phyloP scores from a whole-genome alignment of 2,888 invertebrate species.

The Slavum lentiscoides region DNA sequence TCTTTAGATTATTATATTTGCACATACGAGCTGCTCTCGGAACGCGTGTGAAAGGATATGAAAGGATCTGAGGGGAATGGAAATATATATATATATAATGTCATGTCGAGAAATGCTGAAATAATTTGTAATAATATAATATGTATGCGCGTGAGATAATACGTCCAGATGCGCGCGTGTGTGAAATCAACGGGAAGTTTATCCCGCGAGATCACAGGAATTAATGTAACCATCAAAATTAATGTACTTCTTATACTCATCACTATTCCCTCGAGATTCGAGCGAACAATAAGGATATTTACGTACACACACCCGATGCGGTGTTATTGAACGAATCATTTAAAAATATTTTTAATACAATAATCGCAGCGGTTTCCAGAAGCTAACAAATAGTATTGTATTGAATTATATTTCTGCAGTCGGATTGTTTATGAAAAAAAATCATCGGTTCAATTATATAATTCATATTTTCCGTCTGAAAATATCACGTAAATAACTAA shows the following conservation, averaged over 20 bases:
- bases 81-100: too few relatives aligned
- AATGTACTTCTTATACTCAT: not conserved
- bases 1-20: not conserved
- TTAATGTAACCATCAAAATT: slow-evolving; percentile 3
- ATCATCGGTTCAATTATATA: too few relatives aligned
- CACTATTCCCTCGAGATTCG: not conserved
- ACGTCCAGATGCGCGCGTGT: not conserved
- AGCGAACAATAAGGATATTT: not conserved
- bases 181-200: not conserved
- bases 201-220: not conserved
- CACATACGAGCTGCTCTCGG: not conserved
- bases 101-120: not conserved
- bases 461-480: too few relatives aligned
- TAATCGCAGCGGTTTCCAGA: not conserved
- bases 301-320: not conserved
- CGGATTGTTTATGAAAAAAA: too few relatives aligned
- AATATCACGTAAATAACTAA: too few relatives aligned
- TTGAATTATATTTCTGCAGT: not conserved
- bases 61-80: too few relatives aligned
- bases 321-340: not conserved
- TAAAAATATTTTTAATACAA: too few relatives aligned
- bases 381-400: too few relatives aligned
- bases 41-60: too few relatives aligned
- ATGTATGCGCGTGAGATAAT: not conserved
- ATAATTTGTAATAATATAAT: not conserved